Percentiles rank a stretch among this genome's conserved stretches.
These are phyloP conservation scores for Ceyx margarethae DNA, from an alignment of 2,113 vertebrate species.

Conservation along the genomic window DNA sequence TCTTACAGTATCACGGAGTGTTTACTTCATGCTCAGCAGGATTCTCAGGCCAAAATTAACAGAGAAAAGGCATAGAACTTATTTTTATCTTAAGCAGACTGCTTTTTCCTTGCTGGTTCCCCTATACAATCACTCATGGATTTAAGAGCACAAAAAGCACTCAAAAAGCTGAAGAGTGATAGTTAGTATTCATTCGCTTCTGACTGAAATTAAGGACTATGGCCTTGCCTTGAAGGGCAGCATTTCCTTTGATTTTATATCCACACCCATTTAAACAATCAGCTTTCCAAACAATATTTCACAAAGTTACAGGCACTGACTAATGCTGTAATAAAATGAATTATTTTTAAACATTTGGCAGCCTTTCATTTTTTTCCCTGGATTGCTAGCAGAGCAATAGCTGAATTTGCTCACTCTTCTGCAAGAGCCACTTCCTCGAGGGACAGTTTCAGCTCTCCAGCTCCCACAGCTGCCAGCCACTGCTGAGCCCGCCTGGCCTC, in stretches of 20 bases:
- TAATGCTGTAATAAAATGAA: background rate
- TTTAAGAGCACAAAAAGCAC: background rate
- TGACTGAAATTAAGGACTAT: background rate
- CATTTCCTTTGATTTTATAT: conserved; percentile 33
- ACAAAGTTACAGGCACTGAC: background rate
- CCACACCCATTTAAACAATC: background rate
- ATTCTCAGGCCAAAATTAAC: background rate
- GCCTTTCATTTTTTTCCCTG: background rate
- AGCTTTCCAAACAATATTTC: conserved; percentile 1
- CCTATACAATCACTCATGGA: background rate
- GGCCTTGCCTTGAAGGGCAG: conserved; percentile 9
- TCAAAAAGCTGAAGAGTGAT: background rate
- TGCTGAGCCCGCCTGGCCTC: background rate
- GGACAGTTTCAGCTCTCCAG: background rate
- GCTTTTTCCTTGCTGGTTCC: background rate
- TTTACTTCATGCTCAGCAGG: background rate
- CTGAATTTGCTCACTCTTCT: background rate
- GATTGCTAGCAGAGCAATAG: background rate
- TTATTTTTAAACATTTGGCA: background rate
- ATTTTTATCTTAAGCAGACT: background rate
- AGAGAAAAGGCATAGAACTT: background rate
- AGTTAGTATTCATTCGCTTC: background rate
- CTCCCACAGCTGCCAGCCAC: background rate
- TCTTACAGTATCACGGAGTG: background rate
- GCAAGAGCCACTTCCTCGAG: background rate